Conservation (phyloP, 2,113 vertebrate genomes). For the Cyanoramphus novaezelandiae region DNA sequence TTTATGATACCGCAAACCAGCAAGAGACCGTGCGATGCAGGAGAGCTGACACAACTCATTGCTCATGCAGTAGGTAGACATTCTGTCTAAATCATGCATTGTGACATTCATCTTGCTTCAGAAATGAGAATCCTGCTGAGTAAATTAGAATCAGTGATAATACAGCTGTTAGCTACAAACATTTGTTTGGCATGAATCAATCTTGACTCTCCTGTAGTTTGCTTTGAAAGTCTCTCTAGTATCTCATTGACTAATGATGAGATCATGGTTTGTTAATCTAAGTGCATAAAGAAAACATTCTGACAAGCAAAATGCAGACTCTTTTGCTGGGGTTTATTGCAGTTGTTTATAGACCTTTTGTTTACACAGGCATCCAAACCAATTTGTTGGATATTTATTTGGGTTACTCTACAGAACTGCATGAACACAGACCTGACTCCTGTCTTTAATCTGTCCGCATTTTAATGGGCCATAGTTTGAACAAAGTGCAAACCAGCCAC, state of each 20-base stretch:
- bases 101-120: constrained; percentile 65
- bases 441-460: constrained; percentile 65
- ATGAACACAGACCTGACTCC: constrained; percentile 49
- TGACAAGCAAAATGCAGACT: constrained; percentile 68
- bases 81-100: constrained; percentile 30
- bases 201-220: constrained; percentile 75
- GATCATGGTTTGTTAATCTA: constrained; percentile 81
- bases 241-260: constrained; percentile 83
- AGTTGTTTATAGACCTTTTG: constrained; percentile 72
- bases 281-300: constrained; percentile 78
- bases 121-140: constrained; percentile 75
- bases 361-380: constrained; percentile 66
- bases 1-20: neutral
- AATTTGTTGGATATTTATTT: constrained; percentile 74
- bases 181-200: constrained; percentile 77
- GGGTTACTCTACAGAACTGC: constrained; percentile 47
- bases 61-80: constrained; percentile 10
- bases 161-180: constrained; percentile 80
- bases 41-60: constrained; percentile 33
- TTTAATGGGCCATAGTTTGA: constrained; percentile 47
- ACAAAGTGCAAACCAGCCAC: constrained; percentile 58
- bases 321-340: constrained; percentile 54
- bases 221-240: constrained; percentile 83
- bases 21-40: neutral
- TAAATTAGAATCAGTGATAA: constrained; percentile 74